phyloP scores from a whole-genome alignment of 1,140 invertebrate genomes.

The Drosophila nebulosa region DNA sequence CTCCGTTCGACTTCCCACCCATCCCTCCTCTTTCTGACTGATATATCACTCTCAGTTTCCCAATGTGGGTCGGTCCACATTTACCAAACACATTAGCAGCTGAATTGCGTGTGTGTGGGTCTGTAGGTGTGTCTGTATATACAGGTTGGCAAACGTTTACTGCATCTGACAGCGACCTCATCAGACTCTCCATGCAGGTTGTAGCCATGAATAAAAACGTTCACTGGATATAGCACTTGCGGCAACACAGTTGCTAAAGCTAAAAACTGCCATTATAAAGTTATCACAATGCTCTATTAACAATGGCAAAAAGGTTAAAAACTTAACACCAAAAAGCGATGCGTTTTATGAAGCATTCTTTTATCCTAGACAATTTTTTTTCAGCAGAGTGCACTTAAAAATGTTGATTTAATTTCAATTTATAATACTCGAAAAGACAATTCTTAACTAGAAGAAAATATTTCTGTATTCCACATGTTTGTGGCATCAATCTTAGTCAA shows the following conservation, averaged over 20 bases:
- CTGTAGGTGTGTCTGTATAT: background rate
- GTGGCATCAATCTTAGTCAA: too few relatives aligned
- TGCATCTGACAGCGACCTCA: background rate
- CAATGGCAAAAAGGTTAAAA: too few relatives aligned
- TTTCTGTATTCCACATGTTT: too few relatives aligned
- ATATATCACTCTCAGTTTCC: constrained; percentile 7
- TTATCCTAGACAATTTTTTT: too few relatives aligned
- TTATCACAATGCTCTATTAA: too few relatives aligned
- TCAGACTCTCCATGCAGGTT: background rate
- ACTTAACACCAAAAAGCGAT: too few relatives aligned
- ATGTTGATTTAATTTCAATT: too few relatives aligned
- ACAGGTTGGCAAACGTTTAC: background rate
- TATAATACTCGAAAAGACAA: too few relatives aligned
- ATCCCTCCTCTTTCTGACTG: background rate
- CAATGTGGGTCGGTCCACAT: constrained; percentile 16
- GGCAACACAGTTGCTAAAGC: background rate
- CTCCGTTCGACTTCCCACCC: background rate
- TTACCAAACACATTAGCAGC: constrained; percentile 51
- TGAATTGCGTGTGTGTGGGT: background rate
- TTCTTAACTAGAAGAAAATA: too few relatives aligned
- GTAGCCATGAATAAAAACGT: background rate
- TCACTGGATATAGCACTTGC: background rate
- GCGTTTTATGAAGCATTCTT: too few relatives aligned
- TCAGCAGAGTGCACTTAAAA: too few relatives aligned
- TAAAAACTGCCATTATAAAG: background rate